Base-by-base conservation (phyloP, 2,113 vertebrate genomes). In the Osmerus mordax region DNA sequence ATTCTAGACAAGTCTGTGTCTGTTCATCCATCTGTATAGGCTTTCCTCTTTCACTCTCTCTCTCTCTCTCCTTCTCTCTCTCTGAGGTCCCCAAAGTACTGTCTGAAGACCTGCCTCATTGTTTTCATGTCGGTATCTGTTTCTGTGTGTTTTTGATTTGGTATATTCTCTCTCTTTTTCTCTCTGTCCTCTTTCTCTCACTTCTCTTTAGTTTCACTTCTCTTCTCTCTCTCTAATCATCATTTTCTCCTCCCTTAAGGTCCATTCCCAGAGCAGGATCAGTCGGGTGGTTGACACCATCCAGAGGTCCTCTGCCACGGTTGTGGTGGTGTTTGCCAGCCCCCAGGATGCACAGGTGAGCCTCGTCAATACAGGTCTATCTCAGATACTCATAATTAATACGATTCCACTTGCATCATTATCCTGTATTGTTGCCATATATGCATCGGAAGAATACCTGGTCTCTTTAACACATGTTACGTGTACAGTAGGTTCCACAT, bases 301-400 rank as follows among this genome's bases (percentile, higher is more conserved):
- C 19, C 73, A 74, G 58, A 68, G 47, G 29, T 89, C 87, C 28
- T 81, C 82, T 65, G 81, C 83, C 28, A 78, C 52, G 53, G 84
- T 84, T 54, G 86, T 88, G 28, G 74, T 87, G 19, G 80, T 76
- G 7, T 87, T 90, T 66, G 78, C 88, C 19, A 84, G 81, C 47
- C 32, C 55, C 51, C 54, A 72, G 4, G 79, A 88, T 60, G 79
- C 84, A 56, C 65, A 66, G 63, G 62, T 71, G 0, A 60, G 1
- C 9, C 32, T 25, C 59, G 32, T 36, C 29, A 3, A 16, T 11
- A 19, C 21, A 21, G 19, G 3, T 60, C 58, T 19, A 5, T 3
- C 58, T 21, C 18, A 3, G 19, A 19, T 21, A 21, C 21, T 23
- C 9, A 60, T 0, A 12, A 23, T 19, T 3, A 3, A 12, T 8